phyloP scores from a whole-genome alignment of 2,888 invertebrate species.

The Temnothorax unifasciatus region DNA sequence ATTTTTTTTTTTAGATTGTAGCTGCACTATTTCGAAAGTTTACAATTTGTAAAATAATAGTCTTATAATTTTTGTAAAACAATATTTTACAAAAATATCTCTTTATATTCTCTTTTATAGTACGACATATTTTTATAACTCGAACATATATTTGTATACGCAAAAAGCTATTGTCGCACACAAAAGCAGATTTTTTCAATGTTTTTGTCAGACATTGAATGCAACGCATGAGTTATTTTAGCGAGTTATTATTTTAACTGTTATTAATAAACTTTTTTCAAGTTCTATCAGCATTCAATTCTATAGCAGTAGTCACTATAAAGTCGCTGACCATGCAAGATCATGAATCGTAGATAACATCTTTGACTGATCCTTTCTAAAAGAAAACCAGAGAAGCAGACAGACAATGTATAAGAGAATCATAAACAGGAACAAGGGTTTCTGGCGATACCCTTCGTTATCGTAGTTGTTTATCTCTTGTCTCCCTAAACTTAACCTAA shows the following conservation, averaged over 20 bases:
- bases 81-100: slow-evolving; percentile 13
- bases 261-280: slow-evolving; percentile 6
- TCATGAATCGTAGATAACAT: slow-evolving; percentile 17
- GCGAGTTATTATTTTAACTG: background rate
- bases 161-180: too few relatives aligned
- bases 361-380: slow-evolving; percentile 42
- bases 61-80: background rate
- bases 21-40: background rate
- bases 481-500: slow-evolving; percentile 55
- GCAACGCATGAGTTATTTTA: background rate
- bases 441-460: slow-evolving; percentile 5
- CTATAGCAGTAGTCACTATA: slow-evolving; percentile 3
- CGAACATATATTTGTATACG: background rate
- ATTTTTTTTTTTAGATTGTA: background rate
- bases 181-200: background rate
- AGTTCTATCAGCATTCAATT: background rate
- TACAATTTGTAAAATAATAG: slow-evolving; percentile 1
- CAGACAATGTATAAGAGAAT: slow-evolving; percentile 33
- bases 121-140: background rate
- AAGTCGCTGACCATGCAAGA: slow-evolving; percentile 16
- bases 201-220: background rate
- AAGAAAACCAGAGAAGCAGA: background rate
- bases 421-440: slow-evolving; percentile 43
- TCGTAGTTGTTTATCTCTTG: slow-evolving; percentile 74
- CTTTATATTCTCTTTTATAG: background rate